Conservation (phyloP, 2,888 invertebrate species). For the Chaetogeoica ovagalla region DNA sequence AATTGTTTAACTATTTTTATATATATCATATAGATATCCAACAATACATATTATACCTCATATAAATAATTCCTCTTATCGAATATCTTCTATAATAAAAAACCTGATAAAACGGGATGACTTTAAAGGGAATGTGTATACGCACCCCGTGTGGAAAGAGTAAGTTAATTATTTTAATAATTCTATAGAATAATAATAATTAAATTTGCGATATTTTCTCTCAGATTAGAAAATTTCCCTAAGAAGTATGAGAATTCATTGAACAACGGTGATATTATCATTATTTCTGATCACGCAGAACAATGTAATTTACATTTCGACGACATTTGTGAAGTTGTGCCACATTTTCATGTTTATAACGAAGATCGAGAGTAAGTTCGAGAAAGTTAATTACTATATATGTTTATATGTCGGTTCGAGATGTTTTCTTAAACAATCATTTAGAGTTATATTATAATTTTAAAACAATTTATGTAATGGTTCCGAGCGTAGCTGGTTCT, state of each 20-base stretch:
- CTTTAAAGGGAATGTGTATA: constrained; percentile 11
- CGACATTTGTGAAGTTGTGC: not conserved
- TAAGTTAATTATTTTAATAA: not conserved
- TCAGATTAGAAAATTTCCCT: not conserved
- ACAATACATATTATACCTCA: constrained; percentile 5
- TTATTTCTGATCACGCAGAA: not conserved
- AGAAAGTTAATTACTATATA: not conserved
- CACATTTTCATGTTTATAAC: not conserved
- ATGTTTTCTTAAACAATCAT: no score
- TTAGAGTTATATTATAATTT: no score
- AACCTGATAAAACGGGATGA: not conserved
- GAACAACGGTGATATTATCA: not conserved
- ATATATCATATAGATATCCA: constrained; percentile 21
- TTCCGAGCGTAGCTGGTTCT: no score
- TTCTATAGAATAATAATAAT: not conserved
- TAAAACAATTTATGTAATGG: no score
- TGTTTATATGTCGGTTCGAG: no score
- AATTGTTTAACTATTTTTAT: not conserved
- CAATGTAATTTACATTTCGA: not conserved
- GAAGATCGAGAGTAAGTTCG: not conserved
- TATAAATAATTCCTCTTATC: not conserved
- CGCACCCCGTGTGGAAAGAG: not conserved
- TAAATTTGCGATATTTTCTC: not conserved
- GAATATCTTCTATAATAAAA: not conserved
- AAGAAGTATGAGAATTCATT: not conserved